Conservation (phyloP, 1,140 invertebrate genomes). For the Drosophila mojavensis region DNA sequence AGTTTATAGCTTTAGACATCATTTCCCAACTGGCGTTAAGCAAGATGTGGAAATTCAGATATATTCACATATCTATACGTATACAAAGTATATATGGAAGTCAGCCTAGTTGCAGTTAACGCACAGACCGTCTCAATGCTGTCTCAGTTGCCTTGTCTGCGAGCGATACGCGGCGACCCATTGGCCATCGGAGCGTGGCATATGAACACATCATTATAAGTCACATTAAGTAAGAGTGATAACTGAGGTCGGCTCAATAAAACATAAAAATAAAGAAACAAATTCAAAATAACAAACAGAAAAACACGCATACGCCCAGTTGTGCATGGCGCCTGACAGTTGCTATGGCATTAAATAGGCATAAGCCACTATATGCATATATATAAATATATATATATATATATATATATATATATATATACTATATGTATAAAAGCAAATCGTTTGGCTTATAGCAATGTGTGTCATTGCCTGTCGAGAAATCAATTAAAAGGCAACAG, state of each 20-base stretch:
- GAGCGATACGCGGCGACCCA: constrained; percentile 9
- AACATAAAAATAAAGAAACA: constrained; percentile 37
- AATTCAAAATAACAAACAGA: constrained; percentile 11
- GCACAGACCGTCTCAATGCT: constrained; percentile 16
- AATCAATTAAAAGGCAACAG: constrained; percentile 68
- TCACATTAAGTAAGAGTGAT: constrained; percentile 81
- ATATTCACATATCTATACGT: neutral
- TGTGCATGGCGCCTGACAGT: constrained; percentile 54
- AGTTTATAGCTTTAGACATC: neutral
- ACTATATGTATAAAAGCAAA: constrained; percentile 11
- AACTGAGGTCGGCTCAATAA: constrained; percentile 78
- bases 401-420: constrained; percentile 34
- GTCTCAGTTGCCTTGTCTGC: constrained; percentile 9
- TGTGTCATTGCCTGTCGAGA: constrained; percentile 79
- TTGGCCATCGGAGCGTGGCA: constrained; percentile 61
- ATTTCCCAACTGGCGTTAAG: constrained; percentile 1
- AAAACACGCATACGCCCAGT: constrained; percentile 71
- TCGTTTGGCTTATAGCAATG: constrained; percentile 68
- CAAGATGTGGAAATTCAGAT: neutral
- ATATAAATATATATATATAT: constrained; percentile 41
- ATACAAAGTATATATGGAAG: neutral
- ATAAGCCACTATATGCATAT: constrained; percentile 49
- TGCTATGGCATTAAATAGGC: constrained; percentile 49
- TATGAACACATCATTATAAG: constrained; percentile 73
- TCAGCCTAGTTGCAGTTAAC: constrained; percentile 16